Evolutionary conservation across 2,888 invertebrate genomes (phyloP), one percentile per base, ranked within the genome.

Genomic region (Hedychridium roseum): DNA sequence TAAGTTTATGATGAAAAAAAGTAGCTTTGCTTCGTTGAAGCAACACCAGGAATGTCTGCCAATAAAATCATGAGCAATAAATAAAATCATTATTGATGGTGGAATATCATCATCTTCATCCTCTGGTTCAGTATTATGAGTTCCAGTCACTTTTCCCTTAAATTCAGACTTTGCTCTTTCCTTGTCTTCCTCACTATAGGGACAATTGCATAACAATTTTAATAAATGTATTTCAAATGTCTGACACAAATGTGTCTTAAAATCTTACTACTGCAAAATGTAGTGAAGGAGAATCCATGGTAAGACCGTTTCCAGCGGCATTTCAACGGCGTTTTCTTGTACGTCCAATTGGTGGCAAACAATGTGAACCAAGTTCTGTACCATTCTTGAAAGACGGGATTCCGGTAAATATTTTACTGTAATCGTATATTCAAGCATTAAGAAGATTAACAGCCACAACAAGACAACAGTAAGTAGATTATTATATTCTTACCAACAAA

Each of bases 221-320:
- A 26, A 2, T 31, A 41, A n/a, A 12, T 18, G 27, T 21, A 23
- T 23, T 23, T 23, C 6, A 31, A 20, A 16, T 15, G 4, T 15
- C n/a, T 1, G 17, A 21, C 21, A 2, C 12, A 37, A 37, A 23
- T 23, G 9, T 23, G 9, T 11, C 2, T 43, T 9, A 26, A 42
- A 20, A 43, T 64, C 64, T 69, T 71, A 83, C 83, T 85, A 81
- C 55, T 89, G 85, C 38, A 94, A 80, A 56, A 94, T 84, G 64
- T 88, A 87, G 80, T 94, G 91, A 61, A 95, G 81, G 46, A 95
- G 80, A 47, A 93, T 88, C 94, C 94, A 94, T 3, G 93, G 91
- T 2, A 85, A 79, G 9, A 91, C 85, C 9, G 88, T 86, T 49
- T 87, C 86, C 42, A 92, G 82, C 0, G 89, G 88, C 70, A 83